phyloP scores from a whole-genome alignment of 2,797 vertebrate genomes.

The Psittacula derbiana region DNA sequence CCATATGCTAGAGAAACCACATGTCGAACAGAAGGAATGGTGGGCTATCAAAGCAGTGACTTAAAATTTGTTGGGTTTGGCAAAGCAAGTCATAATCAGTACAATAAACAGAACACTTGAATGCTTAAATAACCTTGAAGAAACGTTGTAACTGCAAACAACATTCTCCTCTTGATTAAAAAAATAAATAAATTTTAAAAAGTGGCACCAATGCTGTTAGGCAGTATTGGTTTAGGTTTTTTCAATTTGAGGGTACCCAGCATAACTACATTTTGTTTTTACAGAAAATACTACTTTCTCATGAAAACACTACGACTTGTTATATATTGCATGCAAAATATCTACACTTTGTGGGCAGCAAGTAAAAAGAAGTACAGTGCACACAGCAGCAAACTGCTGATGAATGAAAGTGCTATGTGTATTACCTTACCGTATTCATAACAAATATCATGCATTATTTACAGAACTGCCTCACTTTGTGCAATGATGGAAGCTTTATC shows the following conservation, averaged over 20 bases:
- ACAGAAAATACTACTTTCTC: background rate
- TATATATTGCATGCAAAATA: background rate
- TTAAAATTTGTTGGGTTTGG: slow-evolving; percentile 62
- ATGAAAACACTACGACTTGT: background rate
- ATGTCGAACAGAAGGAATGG: slow-evolving; percentile 62
- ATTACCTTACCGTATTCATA: background rate
- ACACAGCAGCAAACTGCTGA: background rate
- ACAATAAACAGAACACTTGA: slow-evolving; percentile 44
- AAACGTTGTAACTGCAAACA: slow-evolving; percentile 14
- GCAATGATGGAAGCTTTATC: background rate
- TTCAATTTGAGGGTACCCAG: background rate
- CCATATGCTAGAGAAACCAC: slow-evolving; percentile 62
- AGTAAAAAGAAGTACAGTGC: background rate
- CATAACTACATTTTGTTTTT: background rate
- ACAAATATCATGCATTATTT: background rate
- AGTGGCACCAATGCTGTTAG: background rate
- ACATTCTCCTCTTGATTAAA: slow-evolving; percentile 20
- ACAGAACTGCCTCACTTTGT: background rate
- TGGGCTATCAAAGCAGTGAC: slow-evolving; percentile 42
- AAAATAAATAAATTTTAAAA: background rate
- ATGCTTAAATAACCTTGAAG: slow-evolving; percentile 55
- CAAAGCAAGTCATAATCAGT: slow-evolving; percentile 26
- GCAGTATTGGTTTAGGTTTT: background rate
- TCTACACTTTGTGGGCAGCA: background rate
- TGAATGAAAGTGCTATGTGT: background rate